A percentile compares a stretch with the other conserved stretches of the same genome.
These are phyloP conservation scores for Dipus sagitta DNA, from an alignment of 2,797 vertebrate species.

Conservation along the genomic window DNA sequence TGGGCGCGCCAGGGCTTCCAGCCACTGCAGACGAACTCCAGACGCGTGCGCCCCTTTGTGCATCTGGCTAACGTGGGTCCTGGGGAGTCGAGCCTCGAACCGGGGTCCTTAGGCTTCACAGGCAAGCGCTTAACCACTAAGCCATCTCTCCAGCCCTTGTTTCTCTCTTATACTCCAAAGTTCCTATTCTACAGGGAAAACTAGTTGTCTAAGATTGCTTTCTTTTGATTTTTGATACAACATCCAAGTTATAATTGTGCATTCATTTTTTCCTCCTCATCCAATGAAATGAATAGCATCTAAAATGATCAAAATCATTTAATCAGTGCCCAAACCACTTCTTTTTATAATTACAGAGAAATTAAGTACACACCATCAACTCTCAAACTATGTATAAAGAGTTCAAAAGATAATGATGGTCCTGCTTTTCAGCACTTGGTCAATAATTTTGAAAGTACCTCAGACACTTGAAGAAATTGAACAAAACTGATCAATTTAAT, in stretches of 20 bases:
- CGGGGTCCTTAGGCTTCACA: too few relatives aligned
- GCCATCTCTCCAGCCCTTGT: too few relatives aligned
- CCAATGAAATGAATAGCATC: constrained; percentile 54
- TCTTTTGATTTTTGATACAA: constrained; percentile 60
- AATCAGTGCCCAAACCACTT: constrained; percentile 41
- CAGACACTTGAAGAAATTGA: constrained; percentile 38
- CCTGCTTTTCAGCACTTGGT: not conserved
- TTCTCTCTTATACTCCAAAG: constrained; percentile 31
- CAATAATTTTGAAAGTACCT: constrained; percentile 46
- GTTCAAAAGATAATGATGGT: not conserved
- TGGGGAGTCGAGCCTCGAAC: too few relatives aligned
- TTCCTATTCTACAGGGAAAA: constrained; percentile 54
- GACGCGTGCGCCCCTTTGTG: too few relatives aligned
- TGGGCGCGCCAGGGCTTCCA: too few relatives aligned
- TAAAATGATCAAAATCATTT: constrained; percentile 54
- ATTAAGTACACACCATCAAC: not conserved
- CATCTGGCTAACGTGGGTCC: too few relatives aligned
- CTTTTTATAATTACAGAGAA: constrained; percentile 47
- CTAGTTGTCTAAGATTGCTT: not conserved
- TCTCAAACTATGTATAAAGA: constrained; percentile 50
- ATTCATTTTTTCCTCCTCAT: not conserved
- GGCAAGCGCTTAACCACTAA: too few relatives aligned
- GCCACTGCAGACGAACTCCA: too few relatives aligned
- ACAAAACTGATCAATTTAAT: constrained; percentile 3
- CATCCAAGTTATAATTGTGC: constrained; percentile 27